Evolutionary conservation across 2,888 invertebrate genomes (phyloP).

Genomic region (Cantharis rustica): DNA sequence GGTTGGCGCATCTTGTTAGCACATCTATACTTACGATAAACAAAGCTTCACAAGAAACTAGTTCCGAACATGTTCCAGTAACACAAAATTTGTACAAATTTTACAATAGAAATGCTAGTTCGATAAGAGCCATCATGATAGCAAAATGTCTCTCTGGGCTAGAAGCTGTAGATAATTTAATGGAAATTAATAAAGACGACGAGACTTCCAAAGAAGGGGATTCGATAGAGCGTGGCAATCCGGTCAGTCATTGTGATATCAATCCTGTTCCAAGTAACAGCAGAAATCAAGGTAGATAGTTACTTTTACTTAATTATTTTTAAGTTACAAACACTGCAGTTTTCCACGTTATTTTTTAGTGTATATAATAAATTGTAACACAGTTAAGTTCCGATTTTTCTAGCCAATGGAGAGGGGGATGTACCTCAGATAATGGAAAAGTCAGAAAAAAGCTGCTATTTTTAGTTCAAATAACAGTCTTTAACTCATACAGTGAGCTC

Average conservation of each 20-base stretch:
- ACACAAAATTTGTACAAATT: constrained; percentile 73
- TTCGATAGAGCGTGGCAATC: constrained; percentile 56
- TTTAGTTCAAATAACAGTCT: too few relatives aligned
- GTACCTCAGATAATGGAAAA: too few relatives aligned
- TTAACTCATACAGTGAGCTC: too few relatives aligned
- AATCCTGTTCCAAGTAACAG: constrained; percentile 42
- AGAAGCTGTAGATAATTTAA: constrained; percentile 46
- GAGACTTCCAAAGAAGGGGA: constrained; percentile 31
- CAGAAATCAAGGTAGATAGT: constrained; percentile 33
- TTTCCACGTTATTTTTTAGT: too few relatives aligned
- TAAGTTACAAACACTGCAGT: too few relatives aligned
- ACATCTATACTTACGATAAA: constrained; percentile 79
- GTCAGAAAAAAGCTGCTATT: too few relatives aligned
- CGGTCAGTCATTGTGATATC: constrained; percentile 60
- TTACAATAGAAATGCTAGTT: constrained; percentile 80
- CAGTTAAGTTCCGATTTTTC: too few relatives aligned
- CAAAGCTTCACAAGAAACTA: constrained; percentile 80
- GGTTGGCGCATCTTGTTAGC: constrained; percentile 76
- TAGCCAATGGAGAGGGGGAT: too few relatives aligned
- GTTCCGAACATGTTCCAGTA: constrained; percentile 79
- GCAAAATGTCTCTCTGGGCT: constrained; percentile 68
- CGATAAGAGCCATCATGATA: constrained; percentile 76
- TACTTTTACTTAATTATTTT: too few relatives aligned
- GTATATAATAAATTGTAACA: too few relatives aligned
- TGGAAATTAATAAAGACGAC: constrained; percentile 41